A percentile compares a stretch with the other conserved stretches of the same genome.
Conservation (phyloP, 2,888 invertebrate genomes). For the Microchrysa polita region DNA sequence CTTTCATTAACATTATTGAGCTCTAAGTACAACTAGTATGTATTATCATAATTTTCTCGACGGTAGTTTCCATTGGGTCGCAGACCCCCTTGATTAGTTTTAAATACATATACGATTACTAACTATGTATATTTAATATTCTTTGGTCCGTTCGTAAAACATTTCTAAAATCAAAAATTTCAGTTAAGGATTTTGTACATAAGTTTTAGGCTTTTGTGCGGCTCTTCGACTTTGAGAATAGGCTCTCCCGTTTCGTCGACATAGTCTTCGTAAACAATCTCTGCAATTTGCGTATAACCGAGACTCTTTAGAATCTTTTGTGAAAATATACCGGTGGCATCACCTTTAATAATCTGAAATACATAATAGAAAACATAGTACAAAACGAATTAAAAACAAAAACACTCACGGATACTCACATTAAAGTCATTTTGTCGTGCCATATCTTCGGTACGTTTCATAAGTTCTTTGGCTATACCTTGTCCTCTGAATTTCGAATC, state of each 20-base stretch:
- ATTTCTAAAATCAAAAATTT: slow-evolving; percentile 30
- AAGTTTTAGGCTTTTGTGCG: slow-evolving; percentile 78
- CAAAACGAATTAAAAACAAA: not conserved
- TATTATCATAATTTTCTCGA: not conserved
- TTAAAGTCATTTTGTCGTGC: slow-evolving; percentile 75
- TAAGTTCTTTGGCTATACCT: slow-evolving; percentile 78
- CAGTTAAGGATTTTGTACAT: slow-evolving; percentile 64
- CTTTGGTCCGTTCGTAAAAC: slow-evolving; percentile 35
- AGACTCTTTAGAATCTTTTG: slow-evolving; percentile 77
- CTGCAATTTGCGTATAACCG: slow-evolving; percentile 72
- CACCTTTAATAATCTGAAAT: slow-evolving; percentile 77
- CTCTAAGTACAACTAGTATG: not conserved
- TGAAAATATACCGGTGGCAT: slow-evolving; percentile 82
- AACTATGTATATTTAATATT: no score
- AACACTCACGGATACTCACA: slow-evolving; percentile 65
- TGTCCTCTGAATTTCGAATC: slow-evolving; percentile 73
- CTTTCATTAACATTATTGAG: not conserved
- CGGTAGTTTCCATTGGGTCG: not conserved
- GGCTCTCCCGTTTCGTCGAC: slow-evolving; percentile 70
- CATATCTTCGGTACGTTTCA: slow-evolving; percentile 72
- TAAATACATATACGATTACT: not conserved
- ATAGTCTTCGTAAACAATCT: slow-evolving; percentile 77
- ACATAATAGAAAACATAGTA: slow-evolving; percentile 11
- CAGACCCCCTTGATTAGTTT: not conserved
- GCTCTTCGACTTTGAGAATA: slow-evolving; percentile 69